Conservation (phyloP, 2,113 vertebrate species). For the Phaethornis superciliosus region DNA sequence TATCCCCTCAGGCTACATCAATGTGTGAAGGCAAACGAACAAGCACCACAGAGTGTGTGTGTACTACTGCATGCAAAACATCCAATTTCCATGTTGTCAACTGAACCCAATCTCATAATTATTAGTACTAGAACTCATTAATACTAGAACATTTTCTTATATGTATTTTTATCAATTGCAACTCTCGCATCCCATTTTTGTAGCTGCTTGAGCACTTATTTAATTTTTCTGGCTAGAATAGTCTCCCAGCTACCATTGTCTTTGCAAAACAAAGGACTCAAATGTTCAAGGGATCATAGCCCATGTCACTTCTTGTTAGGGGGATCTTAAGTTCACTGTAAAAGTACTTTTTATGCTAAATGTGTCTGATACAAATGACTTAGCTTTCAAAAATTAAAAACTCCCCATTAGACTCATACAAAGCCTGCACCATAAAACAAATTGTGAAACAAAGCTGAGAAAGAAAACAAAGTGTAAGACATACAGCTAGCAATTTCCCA, state of each 20-base stretch:
- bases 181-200: background rate
- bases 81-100: background rate
- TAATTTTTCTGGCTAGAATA: background rate
- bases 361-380: background rate
- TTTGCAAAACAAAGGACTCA: background rate
- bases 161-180: background rate
- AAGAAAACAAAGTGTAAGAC: background rate
- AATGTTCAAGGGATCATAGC: background rate
- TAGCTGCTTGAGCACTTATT: background rate
- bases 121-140: background rate
- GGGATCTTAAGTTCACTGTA: background rate
- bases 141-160: background rate
- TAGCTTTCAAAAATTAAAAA: background rate
- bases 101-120: background rate
- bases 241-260: background rate
- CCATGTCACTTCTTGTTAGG: background rate
- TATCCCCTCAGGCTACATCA: background rate
- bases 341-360: background rate
- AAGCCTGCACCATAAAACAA: background rate
- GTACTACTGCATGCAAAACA: background rate
- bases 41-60: background rate
- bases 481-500: background rate
- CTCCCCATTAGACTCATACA: background rate
- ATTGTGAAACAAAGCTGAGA: background rate
- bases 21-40: background rate